phyloP scores from a whole-genome alignment of 1,140 invertebrate genomes.

The Wasmannia auropunctata region DNA sequence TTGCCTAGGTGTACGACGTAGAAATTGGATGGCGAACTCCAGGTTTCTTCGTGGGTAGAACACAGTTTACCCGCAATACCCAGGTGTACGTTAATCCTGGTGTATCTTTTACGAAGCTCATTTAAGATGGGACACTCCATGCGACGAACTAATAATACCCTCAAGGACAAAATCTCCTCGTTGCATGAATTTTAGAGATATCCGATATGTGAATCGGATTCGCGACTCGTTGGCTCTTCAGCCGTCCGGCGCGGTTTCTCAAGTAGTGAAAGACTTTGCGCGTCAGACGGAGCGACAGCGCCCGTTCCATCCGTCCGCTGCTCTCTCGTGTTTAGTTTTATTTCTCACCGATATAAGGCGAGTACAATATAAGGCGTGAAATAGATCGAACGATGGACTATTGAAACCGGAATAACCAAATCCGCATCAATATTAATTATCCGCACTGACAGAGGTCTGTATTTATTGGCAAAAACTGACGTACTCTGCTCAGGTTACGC shows the following conservation, averaged over 20 bases:
- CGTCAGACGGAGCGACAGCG: constrained; percentile 10
- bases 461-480: constrained; percentile 51
- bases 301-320: neutral
- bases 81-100: constrained; percentile 5
- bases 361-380: constrained; percentile 17
- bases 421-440: constrained; percentile 57
- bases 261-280: constrained; percentile 35
- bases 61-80: neutral
- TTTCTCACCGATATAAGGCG: neutral
- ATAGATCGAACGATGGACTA: constrained; percentile 16
- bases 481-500: constrained; percentile 28
- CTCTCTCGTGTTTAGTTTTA: neutral
- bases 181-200: neutral
- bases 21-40: constrained; percentile 34
- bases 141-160: neutral
- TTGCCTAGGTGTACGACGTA: neutral
- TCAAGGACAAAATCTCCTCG: neutral
- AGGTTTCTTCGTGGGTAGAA: neutral
- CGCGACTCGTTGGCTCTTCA: neutral
- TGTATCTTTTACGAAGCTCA: neutral
- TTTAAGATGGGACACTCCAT: neutral
- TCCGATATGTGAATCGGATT: neutral
- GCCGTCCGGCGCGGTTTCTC: neutral
- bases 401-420: constrained; percentile 24
- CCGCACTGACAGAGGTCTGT: constrained; percentile 25